A percentile compares a stretch with the other conserved stretches of the same genome.
Conservation (phyloP, 2,888 invertebrate genomes). For the Keiferia lycopersicella region DNA sequence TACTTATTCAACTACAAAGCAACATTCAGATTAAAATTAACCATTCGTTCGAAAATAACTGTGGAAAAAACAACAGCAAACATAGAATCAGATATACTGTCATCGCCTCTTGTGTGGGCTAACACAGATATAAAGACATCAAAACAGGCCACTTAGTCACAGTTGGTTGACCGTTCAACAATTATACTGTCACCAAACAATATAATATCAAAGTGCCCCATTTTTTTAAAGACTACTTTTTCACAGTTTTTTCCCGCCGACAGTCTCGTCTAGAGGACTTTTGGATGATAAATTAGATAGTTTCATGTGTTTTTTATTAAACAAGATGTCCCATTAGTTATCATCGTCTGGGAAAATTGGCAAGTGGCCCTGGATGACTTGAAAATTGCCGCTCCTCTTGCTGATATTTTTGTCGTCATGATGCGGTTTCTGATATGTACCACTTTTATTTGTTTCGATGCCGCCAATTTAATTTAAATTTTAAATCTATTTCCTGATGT, state of each 20-base stretch:
- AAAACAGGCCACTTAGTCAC: constrained; percentile 27
- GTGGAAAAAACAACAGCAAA: neutral
- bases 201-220: constrained; percentile 23
- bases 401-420: constrained; percentile 1
- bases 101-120: constrained; percentile 9
- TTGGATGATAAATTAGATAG: constrained; percentile 56
- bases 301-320: constrained; percentile 43
- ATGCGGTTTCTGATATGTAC: neutral
- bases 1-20: no score
- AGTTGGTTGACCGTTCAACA: constrained; percentile 29
- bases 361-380: constrained; percentile 25
- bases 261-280: constrained; percentile 58
- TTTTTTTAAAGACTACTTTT: constrained; percentile 38
- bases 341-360: constrained; percentile 27
- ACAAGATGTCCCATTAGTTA: constrained; percentile 38
- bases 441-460: no score
- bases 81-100: neutral
- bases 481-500: no score
- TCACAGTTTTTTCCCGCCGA: constrained; percentile 31
- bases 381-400: neutral
- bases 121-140: constrained; percentile 12
- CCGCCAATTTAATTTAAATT: no score
- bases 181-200: constrained; percentile 37
- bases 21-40: neutral
- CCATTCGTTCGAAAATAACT: no score